Conservation (phyloP, 2,797 vertebrate genomes). For the Bovichtus variegatus region DNA sequence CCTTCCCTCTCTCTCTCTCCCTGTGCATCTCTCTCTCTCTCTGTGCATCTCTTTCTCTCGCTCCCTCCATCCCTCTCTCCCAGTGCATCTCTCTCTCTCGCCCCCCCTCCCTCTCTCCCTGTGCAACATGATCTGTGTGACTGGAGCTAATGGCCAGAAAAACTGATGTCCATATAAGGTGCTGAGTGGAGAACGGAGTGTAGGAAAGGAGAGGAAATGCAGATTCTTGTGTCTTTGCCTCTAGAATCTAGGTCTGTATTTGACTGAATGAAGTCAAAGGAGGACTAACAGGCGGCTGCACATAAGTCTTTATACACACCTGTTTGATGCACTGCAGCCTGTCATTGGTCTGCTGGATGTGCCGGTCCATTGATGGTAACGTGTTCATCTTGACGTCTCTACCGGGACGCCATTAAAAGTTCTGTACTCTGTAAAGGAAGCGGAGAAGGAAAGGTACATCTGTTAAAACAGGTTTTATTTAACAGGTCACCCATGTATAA, state of each 20-base stretch:
- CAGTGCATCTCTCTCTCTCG: slow-evolving; percentile 26
- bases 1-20: too few species aligned
- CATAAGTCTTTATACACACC: slow-evolving; percentile 73
- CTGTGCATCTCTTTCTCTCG: slow-evolving; percentile 38
- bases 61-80: slow-evolving; percentile 33
- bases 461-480: slow-evolving; percentile 59
- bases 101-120: slow-evolving; percentile 55
- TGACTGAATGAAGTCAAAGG: slow-evolving; percentile 1
- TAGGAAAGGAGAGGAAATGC: slow-evolving; percentile 35
- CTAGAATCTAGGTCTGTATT: slow-evolving; percentile 3
- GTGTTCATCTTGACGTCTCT: slow-evolving; percentile 99
- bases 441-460: slow-evolving; percentile 66
- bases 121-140: slow-evolving; percentile 83
- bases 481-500: slow-evolving; percentile 35
- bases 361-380: slow-evolving; percentile 96
- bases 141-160: slow-evolving; percentile 79
- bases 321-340: slow-evolving; percentile 99
- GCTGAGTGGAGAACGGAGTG: slow-evolving; percentile 45
- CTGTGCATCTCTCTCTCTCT: too few species aligned
- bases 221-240: slow-evolving; percentile 32
- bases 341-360: slow-evolving; percentile 99
- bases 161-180: slow-evolving; percentile 83
- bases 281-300: not conserved
- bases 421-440: slow-evolving; percentile 89
- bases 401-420: slow-evolving; percentile 99